Evolutionary conservation across 35 echinoderm and acorn worm species (phyloP).

Genomic region (Ophioderma brevispina): DNA sequence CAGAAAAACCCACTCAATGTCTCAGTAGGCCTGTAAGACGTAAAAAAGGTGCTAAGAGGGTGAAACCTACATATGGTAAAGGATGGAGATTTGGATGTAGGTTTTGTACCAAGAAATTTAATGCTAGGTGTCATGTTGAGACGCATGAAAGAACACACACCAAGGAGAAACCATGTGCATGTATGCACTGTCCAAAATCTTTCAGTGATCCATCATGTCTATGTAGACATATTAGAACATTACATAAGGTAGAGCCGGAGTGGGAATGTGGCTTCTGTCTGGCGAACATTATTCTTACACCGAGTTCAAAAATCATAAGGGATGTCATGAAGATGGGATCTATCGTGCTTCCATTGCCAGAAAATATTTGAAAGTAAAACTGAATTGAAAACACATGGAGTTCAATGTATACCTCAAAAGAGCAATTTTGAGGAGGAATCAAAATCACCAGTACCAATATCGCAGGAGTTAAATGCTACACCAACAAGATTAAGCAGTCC

Average conservation of each 20-base stretch:
- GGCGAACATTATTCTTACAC: neutral
- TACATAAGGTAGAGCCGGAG: neutral
- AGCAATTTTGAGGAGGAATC: neutral
- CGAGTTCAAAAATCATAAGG: neutral
- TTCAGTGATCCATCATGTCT: neutral
- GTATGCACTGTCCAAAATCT: neutral
- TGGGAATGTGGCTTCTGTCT: neutral
- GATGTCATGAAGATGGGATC: neutral
- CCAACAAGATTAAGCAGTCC: neutral
- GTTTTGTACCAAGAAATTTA: neutral
- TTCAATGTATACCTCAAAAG: neutral
- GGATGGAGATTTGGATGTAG: neutral
- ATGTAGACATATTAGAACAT: neutral
- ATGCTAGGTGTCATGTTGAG: neutral
- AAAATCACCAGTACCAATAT: neutral
- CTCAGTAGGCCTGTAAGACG: too few species aligned
- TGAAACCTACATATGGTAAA: too few species aligned
- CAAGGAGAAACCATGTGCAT: neutral
- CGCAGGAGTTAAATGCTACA: neutral
- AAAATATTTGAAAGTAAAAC: neutral
- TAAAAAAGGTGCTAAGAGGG: too few species aligned
- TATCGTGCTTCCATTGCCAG: neutral
- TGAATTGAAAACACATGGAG: neutral
- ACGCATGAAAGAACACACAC: neutral
- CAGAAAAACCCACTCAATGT: too few species aligned